Conservation (phyloP, 2,888 invertebrate species). For the Cynaeus angustus region DNA sequence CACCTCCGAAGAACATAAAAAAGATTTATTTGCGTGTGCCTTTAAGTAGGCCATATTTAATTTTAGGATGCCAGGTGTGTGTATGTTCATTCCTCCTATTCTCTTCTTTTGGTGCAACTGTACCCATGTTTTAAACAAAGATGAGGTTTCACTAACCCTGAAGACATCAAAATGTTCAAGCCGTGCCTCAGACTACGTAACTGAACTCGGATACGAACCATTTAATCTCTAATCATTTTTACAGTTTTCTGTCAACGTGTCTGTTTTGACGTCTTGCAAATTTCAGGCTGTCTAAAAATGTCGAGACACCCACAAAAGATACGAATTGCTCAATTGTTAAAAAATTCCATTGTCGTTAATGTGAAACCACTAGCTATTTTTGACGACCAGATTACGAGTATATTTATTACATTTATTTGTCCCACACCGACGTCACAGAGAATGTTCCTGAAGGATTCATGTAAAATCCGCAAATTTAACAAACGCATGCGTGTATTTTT, state of each 20-base stretch:
- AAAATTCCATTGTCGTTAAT: neutral
- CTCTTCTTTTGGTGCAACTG: slow-evolving; percentile 50
- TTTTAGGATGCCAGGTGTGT: slow-evolving; percentile 66
- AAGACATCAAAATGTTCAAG: slow-evolving; percentile 28
- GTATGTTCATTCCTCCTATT: slow-evolving; percentile 50
- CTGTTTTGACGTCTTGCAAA: no score
- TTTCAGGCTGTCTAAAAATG: neutral
- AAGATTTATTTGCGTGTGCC: slow-evolving; percentile 45
- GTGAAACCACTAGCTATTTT: neutral
- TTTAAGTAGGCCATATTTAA: slow-evolving; percentile 66
- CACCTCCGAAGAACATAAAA: slow-evolving; percentile 4
- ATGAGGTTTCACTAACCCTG: slow-evolving; percentile 47
- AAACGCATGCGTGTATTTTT: no score
- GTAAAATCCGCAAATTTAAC: neutral
- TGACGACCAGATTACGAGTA: neutral
- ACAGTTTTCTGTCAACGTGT: neutral
- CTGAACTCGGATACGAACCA: slow-evolving; percentile 27
- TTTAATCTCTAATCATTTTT: slow-evolving; percentile 22
- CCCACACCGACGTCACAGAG: neutral
- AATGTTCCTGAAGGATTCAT: slow-evolving; percentile 2
- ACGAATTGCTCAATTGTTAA: neutral
- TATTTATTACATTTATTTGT: neutral
- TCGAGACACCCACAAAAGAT: neutral
- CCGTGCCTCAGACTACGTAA: slow-evolving; percentile 10
- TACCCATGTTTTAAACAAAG: slow-evolving; percentile 48